Conservation (phyloP, 2,888 invertebrate species). For the Tinea semifulvella region DNA sequence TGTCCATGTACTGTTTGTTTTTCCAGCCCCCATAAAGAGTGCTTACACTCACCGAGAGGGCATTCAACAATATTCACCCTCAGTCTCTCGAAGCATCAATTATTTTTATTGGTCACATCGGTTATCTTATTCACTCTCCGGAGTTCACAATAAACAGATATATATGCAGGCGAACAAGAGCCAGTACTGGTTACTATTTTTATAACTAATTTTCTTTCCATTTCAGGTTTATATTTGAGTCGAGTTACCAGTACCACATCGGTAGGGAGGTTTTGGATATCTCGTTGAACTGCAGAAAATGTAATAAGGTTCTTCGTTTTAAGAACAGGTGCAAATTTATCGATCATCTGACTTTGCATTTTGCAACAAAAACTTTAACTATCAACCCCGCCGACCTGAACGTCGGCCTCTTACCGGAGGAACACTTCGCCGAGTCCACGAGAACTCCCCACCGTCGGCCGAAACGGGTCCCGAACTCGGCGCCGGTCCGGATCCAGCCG, state of each 20-base stretch:
- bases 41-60: too few relatives aligned
- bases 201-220: too few relatives aligned
- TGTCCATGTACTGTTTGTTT: too few relatives aligned
- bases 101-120: too few relatives aligned
- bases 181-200: too few relatives aligned
- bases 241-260: conserved; percentile 44
- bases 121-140: too few relatives aligned
- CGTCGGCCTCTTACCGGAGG: conserved; percentile 46
- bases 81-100: too few relatives aligned
- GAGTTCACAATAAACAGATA: too few relatives aligned
- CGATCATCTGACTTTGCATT: conserved; percentile 57
- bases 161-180: too few relatives aligned
- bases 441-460: too few relatives aligned
- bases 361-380: conserved; percentile 51
- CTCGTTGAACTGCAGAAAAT: conserved; percentile 43
- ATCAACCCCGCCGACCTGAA: conserved; percentile 50
- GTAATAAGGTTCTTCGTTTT: conserved; percentile 38
- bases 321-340: conserved; percentile 56
- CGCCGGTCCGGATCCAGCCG: not conserved
- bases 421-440: conserved; percentile 20
- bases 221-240: conserved; percentile 51
- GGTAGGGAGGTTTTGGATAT: conserved; percentile 53
- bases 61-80: too few relatives aligned
- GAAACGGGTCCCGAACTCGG: not conserved
- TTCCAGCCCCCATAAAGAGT: too few relatives aligned